Conservation (phyloP, 1,140 invertebrate species). For the Magallana ariakensis region DNA sequence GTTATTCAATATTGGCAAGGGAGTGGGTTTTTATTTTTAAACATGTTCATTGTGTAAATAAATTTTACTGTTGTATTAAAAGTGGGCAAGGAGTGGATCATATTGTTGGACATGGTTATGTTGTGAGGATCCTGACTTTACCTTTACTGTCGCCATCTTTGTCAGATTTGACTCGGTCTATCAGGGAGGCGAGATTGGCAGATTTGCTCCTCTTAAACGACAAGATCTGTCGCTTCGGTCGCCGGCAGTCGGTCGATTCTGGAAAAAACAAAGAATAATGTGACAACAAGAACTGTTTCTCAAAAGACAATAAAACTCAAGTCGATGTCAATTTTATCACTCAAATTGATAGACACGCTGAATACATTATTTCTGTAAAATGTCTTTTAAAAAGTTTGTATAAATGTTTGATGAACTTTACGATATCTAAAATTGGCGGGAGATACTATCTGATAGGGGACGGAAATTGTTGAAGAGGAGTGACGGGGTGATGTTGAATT, state of each 20-base stretch:
- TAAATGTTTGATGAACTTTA: too few species aligned
- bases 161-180: conserved; percentile 68
- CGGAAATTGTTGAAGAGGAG: too few species aligned
- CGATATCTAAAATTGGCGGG: too few species aligned
- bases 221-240: conserved; percentile 68
- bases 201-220: conserved; percentile 73
- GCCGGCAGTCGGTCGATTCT: conserved; percentile 57
- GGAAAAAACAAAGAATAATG: conserved; percentile 46
- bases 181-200: conserved; percentile 69
- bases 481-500: background rate
- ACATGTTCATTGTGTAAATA: too few species aligned
- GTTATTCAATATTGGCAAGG: too few species aligned
- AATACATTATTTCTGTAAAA: background rate
- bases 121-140: conserved; percentile 17
- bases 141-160: conserved; percentile 70
- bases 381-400: background rate
- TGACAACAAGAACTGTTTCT: background rate
- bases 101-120: too few species aligned
- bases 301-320: background rate
- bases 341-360: background rate
- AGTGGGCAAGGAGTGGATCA: too few species aligned
- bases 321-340: background rate
- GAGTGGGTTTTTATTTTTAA: too few species aligned
- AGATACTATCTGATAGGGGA: too few species aligned
- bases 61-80: too few species aligned